Evolutionary conservation across 2,113 vertebrate genomes (phyloP).

Genomic region (Nesogale talazaci): DNA sequence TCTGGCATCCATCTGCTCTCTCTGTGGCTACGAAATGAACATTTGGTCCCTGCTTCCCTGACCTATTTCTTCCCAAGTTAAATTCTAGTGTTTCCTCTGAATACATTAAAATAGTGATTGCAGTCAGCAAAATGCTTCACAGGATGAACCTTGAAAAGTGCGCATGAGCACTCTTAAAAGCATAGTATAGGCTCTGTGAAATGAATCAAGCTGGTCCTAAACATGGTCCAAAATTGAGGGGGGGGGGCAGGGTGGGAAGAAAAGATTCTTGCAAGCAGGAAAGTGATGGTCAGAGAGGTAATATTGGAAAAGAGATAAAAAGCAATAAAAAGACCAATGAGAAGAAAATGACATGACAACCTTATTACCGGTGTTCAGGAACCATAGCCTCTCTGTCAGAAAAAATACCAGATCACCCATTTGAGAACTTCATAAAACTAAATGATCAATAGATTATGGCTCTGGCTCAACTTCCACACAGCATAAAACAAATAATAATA

Average conservation of each 20-base stretch:
- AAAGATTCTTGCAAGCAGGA: neutral
- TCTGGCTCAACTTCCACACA: constrained; percentile 69
- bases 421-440: constrained; percentile 85
- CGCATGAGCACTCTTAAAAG: constrained; percentile 47
- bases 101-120: neutral
- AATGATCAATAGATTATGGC: constrained; percentile 84
- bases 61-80: constrained; percentile 71
- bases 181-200: neutral
- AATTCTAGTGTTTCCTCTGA: constrained; percentile 18
- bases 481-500: constrained; percentile 83
- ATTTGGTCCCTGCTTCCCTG: constrained; percentile 72
- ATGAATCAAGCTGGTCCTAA: constrained; percentile 38
- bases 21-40: constrained; percentile 52
- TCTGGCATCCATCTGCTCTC: constrained; percentile 66
- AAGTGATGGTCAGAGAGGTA: constrained; percentile 32
- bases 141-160: constrained; percentile 10
- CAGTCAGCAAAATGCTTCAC: neutral
- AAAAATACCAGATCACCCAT: constrained; percentile 80
- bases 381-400: constrained; percentile 82
- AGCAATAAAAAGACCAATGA: constrained; percentile 74
- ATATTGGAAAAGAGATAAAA: constrained; percentile 78
- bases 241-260: neutral
- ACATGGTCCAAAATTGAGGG: neutral
- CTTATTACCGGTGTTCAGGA: constrained; percentile 83
- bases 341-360: constrained; percentile 81